Evolutionary conservation across 2,113 vertebrate species (phyloP).

Genomic region (Lophotis ruficrista): DNA sequence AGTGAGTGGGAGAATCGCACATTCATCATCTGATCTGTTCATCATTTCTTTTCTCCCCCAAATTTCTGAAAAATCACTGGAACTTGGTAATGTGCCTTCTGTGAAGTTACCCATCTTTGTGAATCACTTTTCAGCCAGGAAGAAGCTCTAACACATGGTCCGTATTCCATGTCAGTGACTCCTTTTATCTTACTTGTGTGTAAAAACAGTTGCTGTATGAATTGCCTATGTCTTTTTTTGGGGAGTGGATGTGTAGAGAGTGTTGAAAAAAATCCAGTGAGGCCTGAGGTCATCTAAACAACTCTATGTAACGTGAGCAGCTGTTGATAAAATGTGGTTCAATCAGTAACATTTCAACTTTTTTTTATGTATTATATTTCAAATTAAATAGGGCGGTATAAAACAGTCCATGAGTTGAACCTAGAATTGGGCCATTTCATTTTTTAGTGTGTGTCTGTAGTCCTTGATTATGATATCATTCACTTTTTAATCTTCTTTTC

Average conservation of each 20-base stretch:
- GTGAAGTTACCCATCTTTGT: not conserved
- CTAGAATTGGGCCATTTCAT: not conserved
- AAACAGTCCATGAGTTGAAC: not conserved
- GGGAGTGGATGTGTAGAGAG: not conserved
- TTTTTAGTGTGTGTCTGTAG: not conserved
- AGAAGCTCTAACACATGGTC: not conserved
- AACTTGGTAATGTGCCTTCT: not conserved
- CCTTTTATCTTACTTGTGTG: not conserved
- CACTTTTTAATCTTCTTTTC: not conserved
- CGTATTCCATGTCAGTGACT: not conserved
- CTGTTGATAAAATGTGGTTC: constrained; percentile 6
- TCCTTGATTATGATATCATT: not conserved
- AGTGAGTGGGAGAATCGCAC: not conserved
- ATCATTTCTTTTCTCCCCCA: not conserved
- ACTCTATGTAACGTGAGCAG: not conserved
- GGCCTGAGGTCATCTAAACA: not conserved
- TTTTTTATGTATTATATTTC: not conserved
- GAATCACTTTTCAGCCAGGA: not conserved
- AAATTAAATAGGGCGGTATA: constrained; percentile 6
- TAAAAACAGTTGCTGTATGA: not conserved
- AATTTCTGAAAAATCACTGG: not conserved
- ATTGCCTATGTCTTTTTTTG: not conserved
- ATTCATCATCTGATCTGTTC: not conserved
- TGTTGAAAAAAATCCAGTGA: not conserved
- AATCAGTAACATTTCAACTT: not conserved